phyloP scores from a whole-genome alignment of 2,113 vertebrate genomes.

The Hystrix cristata region DNA sequence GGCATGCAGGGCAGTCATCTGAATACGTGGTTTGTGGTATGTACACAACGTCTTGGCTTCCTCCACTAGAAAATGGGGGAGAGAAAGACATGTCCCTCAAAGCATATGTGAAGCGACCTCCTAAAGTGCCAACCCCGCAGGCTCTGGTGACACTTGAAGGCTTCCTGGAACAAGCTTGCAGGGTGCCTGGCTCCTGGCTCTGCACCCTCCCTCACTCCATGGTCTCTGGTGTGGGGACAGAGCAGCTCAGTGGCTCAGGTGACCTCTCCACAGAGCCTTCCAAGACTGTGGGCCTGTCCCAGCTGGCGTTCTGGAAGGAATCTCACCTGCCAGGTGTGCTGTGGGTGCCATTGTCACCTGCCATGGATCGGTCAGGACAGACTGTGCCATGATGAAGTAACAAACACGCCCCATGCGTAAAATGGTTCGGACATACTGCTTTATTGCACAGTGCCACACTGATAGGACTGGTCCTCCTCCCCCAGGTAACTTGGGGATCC shows the following conservation, averaged over 20 bases:
- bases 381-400: not conserved
- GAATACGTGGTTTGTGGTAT: too few relatives aligned
- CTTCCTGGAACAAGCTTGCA: too few relatives aligned
- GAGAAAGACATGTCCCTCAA: too few relatives aligned
- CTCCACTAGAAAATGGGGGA: not conserved
- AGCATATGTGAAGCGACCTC: too few relatives aligned
- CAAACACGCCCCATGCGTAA: not conserved
- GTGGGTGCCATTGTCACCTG: not conserved
- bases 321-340: fast-evolving
- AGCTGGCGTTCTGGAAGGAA: not conserved
- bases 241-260: not conserved
- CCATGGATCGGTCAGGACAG: not conserved
- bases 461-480: not conserved
- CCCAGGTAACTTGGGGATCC: not conserved
- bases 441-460: not conserved
- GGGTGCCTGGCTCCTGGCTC: not conserved
- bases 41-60: not conserved
- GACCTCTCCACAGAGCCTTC: not conserved
- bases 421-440: not conserved
- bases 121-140: fast-evolving
- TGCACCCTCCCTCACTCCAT: not conserved
- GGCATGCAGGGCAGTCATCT: fast-evolving
- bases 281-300: too few relatives aligned
- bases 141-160: not conserved
- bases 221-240: not conserved